These are phyloP conservation scores for Lindbergichthys nudifrons DNA, from an alignment of 2,797 vertebrate genomes.

Conservation along the genomic window DNA sequence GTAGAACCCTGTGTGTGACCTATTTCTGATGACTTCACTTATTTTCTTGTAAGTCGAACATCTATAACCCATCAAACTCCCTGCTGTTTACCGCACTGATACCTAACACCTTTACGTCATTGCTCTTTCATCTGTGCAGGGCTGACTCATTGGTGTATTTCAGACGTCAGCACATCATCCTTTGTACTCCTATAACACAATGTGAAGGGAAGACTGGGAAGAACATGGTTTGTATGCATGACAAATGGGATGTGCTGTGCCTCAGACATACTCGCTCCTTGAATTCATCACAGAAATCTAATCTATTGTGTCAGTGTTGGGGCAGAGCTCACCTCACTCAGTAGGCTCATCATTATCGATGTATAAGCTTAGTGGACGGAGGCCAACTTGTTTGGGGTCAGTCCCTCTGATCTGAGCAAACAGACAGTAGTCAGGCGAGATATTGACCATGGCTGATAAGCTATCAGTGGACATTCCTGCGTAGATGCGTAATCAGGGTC, in stretches of 20 bases:
- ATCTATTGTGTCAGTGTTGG: conserved; percentile 20
- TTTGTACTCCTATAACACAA: conserved; percentile 35
- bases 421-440: conserved; percentile 53
- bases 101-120: conserved; percentile 63
- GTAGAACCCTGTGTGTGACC: neutral
- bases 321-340: neutral
- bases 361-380: conserved; percentile 13
- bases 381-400: conserved; percentile 12
- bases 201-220: conserved; percentile 6
- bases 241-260: neutral
- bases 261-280: conserved; percentile 1
- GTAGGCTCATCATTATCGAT: conserved; percentile 2
- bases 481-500: conserved; percentile 60
- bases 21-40: conserved; percentile 25
- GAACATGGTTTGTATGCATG: neutral
- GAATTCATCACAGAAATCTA: conserved; percentile 1
- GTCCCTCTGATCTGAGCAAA: conserved; percentile 52
- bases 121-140: conserved; percentile 45
- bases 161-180: conserved; percentile 58
- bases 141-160: conserved; percentile 57
- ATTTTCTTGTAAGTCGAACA: conserved; percentile 21
- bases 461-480: conserved; percentile 70
- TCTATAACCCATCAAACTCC: conserved; percentile 15
- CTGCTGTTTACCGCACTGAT: conserved; percentile 46
- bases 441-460: conserved; percentile 69